These are phyloP conservation scores for Paramormyrops kingsleyae DNA, from an alignment of 2,113 vertebrate genomes.

Conservation along the genomic window DNA sequence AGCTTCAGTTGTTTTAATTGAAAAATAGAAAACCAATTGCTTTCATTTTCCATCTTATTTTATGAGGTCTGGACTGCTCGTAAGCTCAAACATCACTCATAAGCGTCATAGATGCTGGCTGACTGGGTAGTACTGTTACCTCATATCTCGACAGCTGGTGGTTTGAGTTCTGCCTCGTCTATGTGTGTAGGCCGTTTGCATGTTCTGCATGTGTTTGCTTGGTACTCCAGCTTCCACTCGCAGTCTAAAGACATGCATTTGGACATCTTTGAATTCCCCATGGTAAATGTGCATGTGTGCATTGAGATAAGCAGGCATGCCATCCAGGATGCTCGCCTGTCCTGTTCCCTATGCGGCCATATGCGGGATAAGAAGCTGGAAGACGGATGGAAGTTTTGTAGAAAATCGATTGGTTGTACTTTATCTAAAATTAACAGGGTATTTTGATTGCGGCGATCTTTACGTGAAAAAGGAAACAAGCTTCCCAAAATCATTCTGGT, in stretches of 20 bases:
- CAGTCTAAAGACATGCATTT: neutral
- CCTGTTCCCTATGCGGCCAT: neutral
- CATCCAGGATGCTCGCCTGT: neutral
- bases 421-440: neutral
- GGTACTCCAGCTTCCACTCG: neutral
- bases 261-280: neutral
- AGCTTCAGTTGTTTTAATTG: neutral
- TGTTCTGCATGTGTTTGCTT: neutral
- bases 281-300: neutral
- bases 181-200: neutral
- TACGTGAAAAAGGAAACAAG: constrained; percentile 46
- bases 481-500: neutral
- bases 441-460: constrained; percentile 16
- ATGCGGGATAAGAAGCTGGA: neutral
- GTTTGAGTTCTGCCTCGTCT: neutral
- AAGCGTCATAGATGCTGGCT: neutral
- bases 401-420: neutral
- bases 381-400: neutral
- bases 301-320: neutral
- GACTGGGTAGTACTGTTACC: neutral
- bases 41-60: neutral
- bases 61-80: neutral
- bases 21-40: neutral
- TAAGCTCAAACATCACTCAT: neutral
- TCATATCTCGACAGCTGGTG: neutral